These are phyloP conservation scores for Armadillidium nasatum DNA, from an alignment of 1,140 invertebrate genomes.

Conservation along the genomic window DNA sequence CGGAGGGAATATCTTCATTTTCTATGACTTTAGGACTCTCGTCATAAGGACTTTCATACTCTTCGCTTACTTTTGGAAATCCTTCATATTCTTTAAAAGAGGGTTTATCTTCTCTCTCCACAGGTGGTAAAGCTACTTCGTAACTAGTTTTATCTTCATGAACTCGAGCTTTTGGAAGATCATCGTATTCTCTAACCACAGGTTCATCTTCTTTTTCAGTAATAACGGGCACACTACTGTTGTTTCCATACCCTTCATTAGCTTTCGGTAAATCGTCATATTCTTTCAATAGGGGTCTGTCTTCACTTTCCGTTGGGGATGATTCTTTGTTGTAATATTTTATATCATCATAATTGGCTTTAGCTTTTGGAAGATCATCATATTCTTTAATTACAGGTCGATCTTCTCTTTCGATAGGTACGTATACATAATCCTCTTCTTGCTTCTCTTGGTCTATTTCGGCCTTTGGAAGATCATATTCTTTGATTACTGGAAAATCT, in stretches of 20 bases:
- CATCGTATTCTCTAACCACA: not conserved
- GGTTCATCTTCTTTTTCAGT: not conserved
- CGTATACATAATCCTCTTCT: not conserved
- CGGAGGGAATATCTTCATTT: not conserved
- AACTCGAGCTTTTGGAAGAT: not conserved
- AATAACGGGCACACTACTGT: not conserved
- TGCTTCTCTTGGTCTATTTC: not conserved
- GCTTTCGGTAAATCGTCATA: not conserved
- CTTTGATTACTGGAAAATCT: too few species aligned
- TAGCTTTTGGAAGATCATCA: not conserved
- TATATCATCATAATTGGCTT: not conserved
- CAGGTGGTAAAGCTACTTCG: not conserved
- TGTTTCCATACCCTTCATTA: not conserved
- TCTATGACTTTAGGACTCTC: not conserved
- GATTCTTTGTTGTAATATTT: not conserved
- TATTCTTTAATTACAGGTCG: not conserved
- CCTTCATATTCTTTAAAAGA: constrained; percentile 2
- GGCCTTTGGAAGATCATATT: too few species aligned
- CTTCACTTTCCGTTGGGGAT: not conserved
- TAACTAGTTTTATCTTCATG: not conserved
- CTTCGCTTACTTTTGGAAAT: not conserved
- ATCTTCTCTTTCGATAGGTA: not conserved
- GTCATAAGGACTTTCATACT: not conserved
- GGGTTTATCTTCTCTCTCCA: not conserved
- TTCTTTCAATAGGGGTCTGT: not conserved